phyloP scores from a whole-genome alignment of 2,888 invertebrate genomes.

The Ctenicera cuprea region DNA sequence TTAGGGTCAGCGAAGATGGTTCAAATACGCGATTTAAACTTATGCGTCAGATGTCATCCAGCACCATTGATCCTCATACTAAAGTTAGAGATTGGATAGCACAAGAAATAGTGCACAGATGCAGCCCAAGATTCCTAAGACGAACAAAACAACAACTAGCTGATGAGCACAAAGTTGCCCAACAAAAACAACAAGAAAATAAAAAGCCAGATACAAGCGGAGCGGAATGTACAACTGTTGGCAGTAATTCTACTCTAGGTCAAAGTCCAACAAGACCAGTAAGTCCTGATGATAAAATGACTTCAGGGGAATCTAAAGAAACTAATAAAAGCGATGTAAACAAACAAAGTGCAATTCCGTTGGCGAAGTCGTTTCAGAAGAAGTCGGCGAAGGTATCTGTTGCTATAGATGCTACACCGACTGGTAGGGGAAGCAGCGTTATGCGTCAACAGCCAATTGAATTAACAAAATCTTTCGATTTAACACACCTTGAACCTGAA shows the following conservation, averaged over 20 bases:
- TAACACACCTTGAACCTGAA: slow-evolving; percentile 62
- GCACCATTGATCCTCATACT: slow-evolving; percentile 89
- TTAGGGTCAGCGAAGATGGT: slow-evolving; percentile 73
- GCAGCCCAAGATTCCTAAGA: slow-evolving; percentile 80
- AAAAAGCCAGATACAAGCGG: slow-evolving; percentile 35
- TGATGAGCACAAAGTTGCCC: slow-evolving; percentile 50
- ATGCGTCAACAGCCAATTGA: slow-evolving; percentile 87
- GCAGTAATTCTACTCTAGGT: slow-evolving; percentile 65
- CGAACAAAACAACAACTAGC: slow-evolving; percentile 71
- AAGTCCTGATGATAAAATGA: slow-evolving; percentile 62
- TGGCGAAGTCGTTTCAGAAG: slow-evolving; percentile 49
- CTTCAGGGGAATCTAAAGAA: slow-evolving; percentile 8
- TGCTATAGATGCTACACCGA: slow-evolving; percentile 86
- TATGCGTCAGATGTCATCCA: slow-evolving; percentile 83
- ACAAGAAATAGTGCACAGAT: slow-evolving; percentile 84
- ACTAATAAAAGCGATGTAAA: background rate
- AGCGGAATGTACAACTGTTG: slow-evolving; percentile 49
- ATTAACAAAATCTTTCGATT: slow-evolving; percentile 79
- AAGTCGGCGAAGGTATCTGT: slow-evolving; percentile 84
- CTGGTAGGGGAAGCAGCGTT: slow-evolving; percentile 83
- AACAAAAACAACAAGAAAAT: slow-evolving; percentile 21
- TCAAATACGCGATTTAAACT: slow-evolving; percentile 78
- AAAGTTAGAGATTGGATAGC: slow-evolving; percentile 93
- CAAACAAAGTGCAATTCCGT: slow-evolving; percentile 55
- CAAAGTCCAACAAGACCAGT: slow-evolving; percentile 69